Percentiles rank a stretch among this genome's conserved stretches.
Conservation (phyloP, 2,888 invertebrate species). For the Coelopa pilipes region DNA sequence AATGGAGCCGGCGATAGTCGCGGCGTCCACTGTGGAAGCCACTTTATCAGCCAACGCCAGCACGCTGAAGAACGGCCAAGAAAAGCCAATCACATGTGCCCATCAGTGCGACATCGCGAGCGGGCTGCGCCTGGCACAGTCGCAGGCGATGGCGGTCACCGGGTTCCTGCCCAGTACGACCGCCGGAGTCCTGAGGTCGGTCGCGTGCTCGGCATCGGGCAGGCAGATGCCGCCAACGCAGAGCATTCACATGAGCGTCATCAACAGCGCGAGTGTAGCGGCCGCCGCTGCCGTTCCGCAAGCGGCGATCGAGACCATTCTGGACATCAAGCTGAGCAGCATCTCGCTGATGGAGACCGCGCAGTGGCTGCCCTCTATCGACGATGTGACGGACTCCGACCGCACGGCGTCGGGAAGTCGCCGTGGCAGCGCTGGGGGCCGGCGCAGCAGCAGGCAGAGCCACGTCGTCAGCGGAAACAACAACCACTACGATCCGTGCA, state of each 20-base stretch:
- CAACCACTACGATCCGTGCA: neutral
- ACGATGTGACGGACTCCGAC: slow-evolving; percentile 13
- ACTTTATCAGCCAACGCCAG: too few relatives aligned
- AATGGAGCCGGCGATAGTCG: neutral
- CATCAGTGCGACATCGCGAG: slow-evolving; percentile 71
- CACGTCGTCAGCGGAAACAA: neutral
- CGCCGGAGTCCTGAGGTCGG: neutral
- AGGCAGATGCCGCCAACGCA: slow-evolving; percentile 48
- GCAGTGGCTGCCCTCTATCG: slow-evolving; percentile 19
- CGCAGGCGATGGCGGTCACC: slow-evolving; percentile 78
- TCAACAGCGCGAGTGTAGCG: slow-evolving; percentile 21
- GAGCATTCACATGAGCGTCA: slow-evolving; percentile 37
- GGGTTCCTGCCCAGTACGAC: slow-evolving; percentile 70
- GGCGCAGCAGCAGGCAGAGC: neutral
- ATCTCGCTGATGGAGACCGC: slow-evolving; percentile 11
- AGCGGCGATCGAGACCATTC: neutral
- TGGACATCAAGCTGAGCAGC: neutral
- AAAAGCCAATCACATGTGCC: neutral
- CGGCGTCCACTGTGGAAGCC: too few relatives aligned
- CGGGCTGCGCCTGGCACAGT: slow-evolving; percentile 77
- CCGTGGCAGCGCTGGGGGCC: neutral
- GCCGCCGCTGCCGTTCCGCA: slow-evolving; percentile 11
- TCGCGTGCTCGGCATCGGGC: neutral
- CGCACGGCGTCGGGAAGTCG: slow-evolving; percentile 1
- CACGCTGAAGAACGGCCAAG: neutral